Evolutionary conservation across 2,113 vertebrate species (phyloP), one percentile per base, ranked within the genome.

Genomic region (Proteles cristata): DNA sequence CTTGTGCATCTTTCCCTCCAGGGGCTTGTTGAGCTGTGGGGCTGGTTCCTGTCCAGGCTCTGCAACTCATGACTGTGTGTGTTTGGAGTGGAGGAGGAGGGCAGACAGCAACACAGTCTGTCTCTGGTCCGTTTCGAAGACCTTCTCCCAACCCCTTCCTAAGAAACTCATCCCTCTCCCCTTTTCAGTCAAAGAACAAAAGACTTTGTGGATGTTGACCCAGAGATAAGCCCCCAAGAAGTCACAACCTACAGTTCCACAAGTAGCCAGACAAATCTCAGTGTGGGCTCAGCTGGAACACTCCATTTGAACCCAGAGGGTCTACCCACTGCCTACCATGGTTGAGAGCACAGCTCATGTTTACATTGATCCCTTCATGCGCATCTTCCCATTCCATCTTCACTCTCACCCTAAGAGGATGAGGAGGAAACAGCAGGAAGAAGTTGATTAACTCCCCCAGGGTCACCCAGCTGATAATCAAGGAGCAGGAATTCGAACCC

Each of bases 301-400:
- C 3, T 33, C 63, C 19, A 17, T 11, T 43, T 66, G 80, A 76
- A 25, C 4, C 17, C 45, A 19, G 15, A 71, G 25, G 15, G 9
- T 43, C 71, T 45, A 25, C 33, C 31, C 11, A 53, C 76, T 69
- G 39, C 65, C 48, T 71, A 0, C n/a, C 8, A 6, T 4, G 7
- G 26, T 4, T 28, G 90, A n/a, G 39, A 88, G 53, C 23, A 39
- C 21, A 77, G n/a, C 15, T 71, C 45, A 23, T 2, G 3, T 83
- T 74, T 39, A 55, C 31, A n/a, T 0, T 17, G 35, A 55, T 19
- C 8, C 35, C n/a, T 61, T 86, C 35, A 1, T 0, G 2, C 0
- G 0, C 39, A 25, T 68, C 11, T 12, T 33, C 73, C 15, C 73
- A 4, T 82, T 45, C 76, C 39, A 48, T n/a, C 50, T 69, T 65